Evolutionary conservation across 2,113 vertebrate genomes (phyloP).

Genomic region (Pachyramphus minor): DNA sequence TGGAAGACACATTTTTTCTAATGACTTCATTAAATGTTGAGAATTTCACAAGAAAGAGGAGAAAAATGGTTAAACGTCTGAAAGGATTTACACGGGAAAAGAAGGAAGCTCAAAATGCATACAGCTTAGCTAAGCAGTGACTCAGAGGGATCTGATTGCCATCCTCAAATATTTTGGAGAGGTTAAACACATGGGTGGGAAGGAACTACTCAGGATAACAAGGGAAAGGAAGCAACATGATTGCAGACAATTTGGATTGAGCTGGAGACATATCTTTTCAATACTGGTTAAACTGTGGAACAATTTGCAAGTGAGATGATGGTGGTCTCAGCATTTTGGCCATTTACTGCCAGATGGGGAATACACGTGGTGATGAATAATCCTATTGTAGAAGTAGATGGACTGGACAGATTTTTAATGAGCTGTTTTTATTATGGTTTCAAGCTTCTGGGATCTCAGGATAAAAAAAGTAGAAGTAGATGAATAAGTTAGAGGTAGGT

Average conservation of each 20-base stretch:
- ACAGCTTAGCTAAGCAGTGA: slow-evolving; percentile 58
- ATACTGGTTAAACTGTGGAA: background rate
- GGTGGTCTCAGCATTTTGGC: background rate
- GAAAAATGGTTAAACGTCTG: slow-evolving; percentile 28
- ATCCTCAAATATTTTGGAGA: slow-evolving; percentile 21
- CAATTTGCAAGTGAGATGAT: background rate
- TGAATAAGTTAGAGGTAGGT: background rate
- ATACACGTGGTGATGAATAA: slow-evolving; percentile 27
- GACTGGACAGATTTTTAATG: background rate
- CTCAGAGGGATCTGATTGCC: slow-evolving; percentile 60
- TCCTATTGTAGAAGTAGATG: background rate
- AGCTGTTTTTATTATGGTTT: background rate
- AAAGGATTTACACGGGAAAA: background rate
- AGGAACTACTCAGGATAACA: slow-evolving; percentile 48
- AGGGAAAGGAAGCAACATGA: slow-evolving; percentile 54
- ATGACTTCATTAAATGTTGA: background rate
- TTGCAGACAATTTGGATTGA: slow-evolving; percentile 47
- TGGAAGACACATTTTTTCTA: background rate
- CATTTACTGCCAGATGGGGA: slow-evolving; percentile 25
- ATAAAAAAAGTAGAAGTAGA: background rate
- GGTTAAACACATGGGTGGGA: slow-evolving; percentile 46
- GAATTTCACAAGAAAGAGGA: background rate
- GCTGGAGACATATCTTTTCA: slow-evolving; percentile 18
- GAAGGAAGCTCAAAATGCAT: background rate
- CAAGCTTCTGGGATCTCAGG: background rate